Conservation (phyloP, 92 coral and sea anemone species). For the Heteractis magnifica region DNA sequence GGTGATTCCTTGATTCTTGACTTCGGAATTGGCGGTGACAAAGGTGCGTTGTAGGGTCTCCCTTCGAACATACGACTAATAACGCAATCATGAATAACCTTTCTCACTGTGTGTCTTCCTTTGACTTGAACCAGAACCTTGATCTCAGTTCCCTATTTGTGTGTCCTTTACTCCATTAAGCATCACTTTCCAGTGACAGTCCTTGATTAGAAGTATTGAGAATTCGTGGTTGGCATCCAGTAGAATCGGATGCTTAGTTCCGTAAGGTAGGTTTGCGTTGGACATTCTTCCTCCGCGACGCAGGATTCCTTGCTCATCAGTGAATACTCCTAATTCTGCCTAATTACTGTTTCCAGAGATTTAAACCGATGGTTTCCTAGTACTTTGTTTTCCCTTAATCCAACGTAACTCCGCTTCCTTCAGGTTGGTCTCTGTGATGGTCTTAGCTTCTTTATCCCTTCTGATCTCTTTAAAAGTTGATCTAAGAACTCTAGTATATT, state of each 20-base stretch:
- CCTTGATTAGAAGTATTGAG: not conserved
- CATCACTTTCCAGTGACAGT: conserved; percentile 32
- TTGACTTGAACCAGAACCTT: conserved; percentile 50
- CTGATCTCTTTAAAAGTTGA: not conserved
- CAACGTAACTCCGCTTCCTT: conserved; percentile 9
- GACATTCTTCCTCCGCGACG: conserved; percentile 19
- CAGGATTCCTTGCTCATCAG: conserved; percentile 6
- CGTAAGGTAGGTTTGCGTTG: conserved; percentile 6
- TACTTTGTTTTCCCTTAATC: not conserved
- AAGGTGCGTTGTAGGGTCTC: conserved; percentile 33
- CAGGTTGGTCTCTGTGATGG: not conserved
- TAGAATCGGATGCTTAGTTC: conserved; percentile 2
- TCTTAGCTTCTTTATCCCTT: not conserved
- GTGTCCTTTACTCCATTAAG: conserved; percentile 62
- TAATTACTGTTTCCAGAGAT: conserved; percentile 10
- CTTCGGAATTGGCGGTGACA: conserved; percentile 46
- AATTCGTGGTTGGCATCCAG: not conserved
- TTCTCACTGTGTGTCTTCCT: conserved; percentile 47
- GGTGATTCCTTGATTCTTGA: conserved; percentile 46
- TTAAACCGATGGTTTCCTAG: not conserved
- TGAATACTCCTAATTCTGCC: not conserved
- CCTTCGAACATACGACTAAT: conserved; percentile 43
- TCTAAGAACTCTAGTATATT: not conserved
- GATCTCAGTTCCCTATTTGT: conserved; percentile 50
- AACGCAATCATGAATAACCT: conserved; percentile 39